These are phyloP conservation scores for Sylvilagus bachmani DNA, from an alignment of 2,113 vertebrate genomes.

Conservation along the genomic window DNA sequence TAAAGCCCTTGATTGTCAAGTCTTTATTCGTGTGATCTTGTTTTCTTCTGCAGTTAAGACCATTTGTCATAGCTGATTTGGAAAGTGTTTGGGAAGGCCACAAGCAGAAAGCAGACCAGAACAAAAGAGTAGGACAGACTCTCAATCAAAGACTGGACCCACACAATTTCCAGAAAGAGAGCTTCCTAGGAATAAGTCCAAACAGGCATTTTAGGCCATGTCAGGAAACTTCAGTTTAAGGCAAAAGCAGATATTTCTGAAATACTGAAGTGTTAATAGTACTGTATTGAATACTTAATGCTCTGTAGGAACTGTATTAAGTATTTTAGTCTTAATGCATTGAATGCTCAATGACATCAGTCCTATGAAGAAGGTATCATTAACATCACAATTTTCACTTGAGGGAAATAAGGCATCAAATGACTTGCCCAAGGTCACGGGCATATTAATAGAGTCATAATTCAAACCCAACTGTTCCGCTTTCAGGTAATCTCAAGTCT, in stretches of 20 bases:
- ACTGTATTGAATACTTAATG: neutral
- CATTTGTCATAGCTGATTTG: neutral
- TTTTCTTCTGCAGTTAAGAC: neutral
- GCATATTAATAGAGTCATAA: conserved; percentile 34
- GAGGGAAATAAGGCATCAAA: neutral
- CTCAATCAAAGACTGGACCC: neutral
- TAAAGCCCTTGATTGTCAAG: neutral
- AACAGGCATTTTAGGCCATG: neutral
- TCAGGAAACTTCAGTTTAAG: neutral
- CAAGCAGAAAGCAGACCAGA: neutral
- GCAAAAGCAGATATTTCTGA: conserved; percentile 32
- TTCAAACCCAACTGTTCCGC: neutral
- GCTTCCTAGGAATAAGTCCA: neutral
- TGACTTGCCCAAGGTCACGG: neutral
- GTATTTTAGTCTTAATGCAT: neutral
- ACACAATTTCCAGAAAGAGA: neutral
- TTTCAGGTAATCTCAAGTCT: neutral
- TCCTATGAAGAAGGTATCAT: neutral
- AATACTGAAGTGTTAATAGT: conserved; percentile 16
- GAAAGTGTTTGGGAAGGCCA: neutral
- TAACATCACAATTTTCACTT: neutral
- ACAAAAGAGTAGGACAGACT: neutral
- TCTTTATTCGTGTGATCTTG: neutral
- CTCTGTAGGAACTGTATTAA: neutral
- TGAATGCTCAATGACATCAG: neutral